phyloP scores from a whole-genome alignment of 2,797 vertebrate genomes.

The Allobates femoralis region DNA sequence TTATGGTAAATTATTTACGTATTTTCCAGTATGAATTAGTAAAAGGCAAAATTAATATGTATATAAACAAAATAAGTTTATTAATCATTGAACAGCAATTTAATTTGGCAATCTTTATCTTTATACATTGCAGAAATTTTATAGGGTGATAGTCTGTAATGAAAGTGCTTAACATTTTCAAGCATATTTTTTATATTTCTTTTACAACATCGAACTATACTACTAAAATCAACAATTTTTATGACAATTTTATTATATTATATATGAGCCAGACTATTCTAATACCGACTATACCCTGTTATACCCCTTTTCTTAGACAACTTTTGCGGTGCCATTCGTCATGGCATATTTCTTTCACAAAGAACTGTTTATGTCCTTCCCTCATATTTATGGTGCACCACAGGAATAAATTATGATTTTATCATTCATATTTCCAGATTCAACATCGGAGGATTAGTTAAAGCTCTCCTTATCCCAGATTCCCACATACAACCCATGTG shows the following conservation, averaged over 20 bases:
- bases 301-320: no score
- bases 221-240: not conserved
- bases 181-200: not conserved
- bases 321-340: no score
- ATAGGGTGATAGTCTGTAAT: slow-evolving; percentile 3
- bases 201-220: not conserved
- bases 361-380: no score
- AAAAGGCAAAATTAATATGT: not conserved
- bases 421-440: no score
- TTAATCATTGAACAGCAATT: not conserved
- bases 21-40: slow-evolving; percentile 5
- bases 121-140: slow-evolving; percentile 12
- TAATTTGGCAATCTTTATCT: not conserved
- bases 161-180: slow-evolving; percentile 9
- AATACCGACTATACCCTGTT: no score
- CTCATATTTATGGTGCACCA: no score
- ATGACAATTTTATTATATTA: not conserved
- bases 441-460: no score
- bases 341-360: no score
- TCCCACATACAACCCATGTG: no score
- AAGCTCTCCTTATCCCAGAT: no score
- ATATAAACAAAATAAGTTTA: slow-evolving; percentile 7
- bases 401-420: no score
- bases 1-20: not conserved
- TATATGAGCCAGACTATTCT: no score